Base-by-base conservation (phyloP, 2,888 invertebrate genomes). In the Neoascia interrupta region DNA sequence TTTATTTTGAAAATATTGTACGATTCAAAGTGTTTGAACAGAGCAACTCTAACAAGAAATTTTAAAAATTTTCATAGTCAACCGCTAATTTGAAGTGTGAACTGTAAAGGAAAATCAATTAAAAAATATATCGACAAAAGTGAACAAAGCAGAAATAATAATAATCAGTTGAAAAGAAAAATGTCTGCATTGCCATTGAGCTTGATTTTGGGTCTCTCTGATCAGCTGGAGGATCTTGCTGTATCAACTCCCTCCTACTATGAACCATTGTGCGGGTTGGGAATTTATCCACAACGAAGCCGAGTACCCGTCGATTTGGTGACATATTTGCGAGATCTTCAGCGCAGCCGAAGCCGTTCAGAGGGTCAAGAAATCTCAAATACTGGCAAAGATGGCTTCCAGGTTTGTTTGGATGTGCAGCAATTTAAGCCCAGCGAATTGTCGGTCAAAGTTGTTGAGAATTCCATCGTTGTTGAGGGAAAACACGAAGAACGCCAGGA, bases 381-480 rank as follows among this genome's bases (percentile, higher is more conserved):
- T n/a, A 47, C 89, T 15, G 92, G 92, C 82, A 91, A 91, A 3
- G 91, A 93, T 83, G 92, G 92, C 76, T 93, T 92, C 75, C 92
- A 92, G 84, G 92, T 93, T 6, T 91, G 91, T 81, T 87, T 95
- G 82, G 94, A 95, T 84, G 94, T 95, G 0, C 92, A 93, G 83
- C 93, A 94, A 83, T 95, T 94, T 84, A 89, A 90, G 10, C 94
- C 95, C 0, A 92, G 93, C 11, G 95, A 96, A 87, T 92, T 96
- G 31, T 90, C 91, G 5, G 95, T 96, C 13, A 95, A 94, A 87
- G 94, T 94, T 0, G 90, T 93, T 0, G 95, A 94, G 5, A 92
- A 93, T 81, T 91, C 90, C 60, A 91, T 96, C 16, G 91, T 92
- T 51, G 90, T 94, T n/a, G 94, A 95, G 86, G 95, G 94, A 0